Base-by-base conservation (phyloP, 2,888 invertebrate genomes). In the Cryptosula pallasiana region DNA sequence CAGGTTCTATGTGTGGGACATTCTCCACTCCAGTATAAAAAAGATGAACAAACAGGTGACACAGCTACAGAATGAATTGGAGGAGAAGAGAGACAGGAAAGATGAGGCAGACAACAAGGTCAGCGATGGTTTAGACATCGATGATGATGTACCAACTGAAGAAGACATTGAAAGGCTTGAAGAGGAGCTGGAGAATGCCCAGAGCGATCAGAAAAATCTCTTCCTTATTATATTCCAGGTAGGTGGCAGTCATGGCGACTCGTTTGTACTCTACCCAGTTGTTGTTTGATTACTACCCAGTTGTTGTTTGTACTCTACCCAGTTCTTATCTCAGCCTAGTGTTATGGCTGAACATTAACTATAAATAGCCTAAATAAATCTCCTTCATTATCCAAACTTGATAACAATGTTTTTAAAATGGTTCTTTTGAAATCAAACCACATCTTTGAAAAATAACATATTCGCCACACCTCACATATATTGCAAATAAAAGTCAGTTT, bases 1-100 rank as follows among this genome's bases (percentile, higher is more conserved):
- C 78, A 94, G 94, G 85, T 90, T 91, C 81, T 96, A 94, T 84
- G 89, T 97, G 27, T 99, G 98, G 97, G 98, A 99, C 87, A 91
- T 98, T 74, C 88, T 99, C 72, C 95, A 97, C 85, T 87, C 94
- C 73, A 97, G 97, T 1, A 94, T 98, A 71, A 92, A 93, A 79
- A 97, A 96, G 87, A 95, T 97, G 92, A 95, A 94, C 82, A 93
- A 93, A 81, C 94, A 95, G 80, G 95, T 97, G 1, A 90, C 91
- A 0, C 93, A 93, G 81, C 86, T 94, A 73, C 84, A 83, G 78
- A 85, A 81, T 35, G 95, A 96, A 82, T 86, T 95, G 58, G 88
- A 89, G 72, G 94, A 94, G 73, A 92, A 95, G 0, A 88, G 92
- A 75, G 95, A 95, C 79, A 93, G 93, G 78, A 86, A 95, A 29